Base-by-base conservation (phyloP, 1,140 invertebrate species). In the Onthophagus taurus region DNA sequence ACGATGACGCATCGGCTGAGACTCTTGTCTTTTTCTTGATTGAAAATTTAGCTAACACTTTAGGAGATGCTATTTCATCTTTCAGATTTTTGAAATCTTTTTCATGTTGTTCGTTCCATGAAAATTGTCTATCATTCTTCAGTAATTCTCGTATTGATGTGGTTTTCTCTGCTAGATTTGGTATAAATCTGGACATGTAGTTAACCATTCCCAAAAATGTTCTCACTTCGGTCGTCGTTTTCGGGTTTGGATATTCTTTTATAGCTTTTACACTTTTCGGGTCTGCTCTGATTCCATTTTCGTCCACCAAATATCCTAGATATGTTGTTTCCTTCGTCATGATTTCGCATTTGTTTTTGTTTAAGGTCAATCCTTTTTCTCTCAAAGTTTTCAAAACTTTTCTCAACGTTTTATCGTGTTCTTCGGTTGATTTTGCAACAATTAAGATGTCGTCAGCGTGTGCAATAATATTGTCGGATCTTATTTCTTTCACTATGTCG, bases 151-250 rank as follows among this genome's bases (percentile, higher is more conserved):
- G 13, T 13, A 33, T 14, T 33, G 14, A 9, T 5, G n/a, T 2
- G 7, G 16, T 36, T 36, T 36, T 36, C 12, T 9, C 20, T 21
- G 36, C 8, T 14, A 20, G 11, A 39, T 44, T 34, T 31, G 39
- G 45, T 13, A 67, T 48, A 38, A 60, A 68, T 23, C 50, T 44
- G 13, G 35, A 31, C 26, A 64, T 67, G 45, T 59, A 62, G 19
- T 55, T 61, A 0, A 61, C 35, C 18, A 69, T 26, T 4, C 59
- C 63, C 0, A 68, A 34, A 35, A 59, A 68, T 16, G 21, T 24
- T 31, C 51, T 17, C 5, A 69, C 19, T 42, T 60, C 43, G n/a
- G 12, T 20, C 11, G 54, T 29, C 23, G 56, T 54, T 16, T 16
- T 44, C 18, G 63, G 53, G 24, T 11, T 23, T n/a, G 49, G 48